Evolutionary conservation across 2,888 invertebrate species (phyloP).

Genomic region (Panorpa germanica): DNA sequence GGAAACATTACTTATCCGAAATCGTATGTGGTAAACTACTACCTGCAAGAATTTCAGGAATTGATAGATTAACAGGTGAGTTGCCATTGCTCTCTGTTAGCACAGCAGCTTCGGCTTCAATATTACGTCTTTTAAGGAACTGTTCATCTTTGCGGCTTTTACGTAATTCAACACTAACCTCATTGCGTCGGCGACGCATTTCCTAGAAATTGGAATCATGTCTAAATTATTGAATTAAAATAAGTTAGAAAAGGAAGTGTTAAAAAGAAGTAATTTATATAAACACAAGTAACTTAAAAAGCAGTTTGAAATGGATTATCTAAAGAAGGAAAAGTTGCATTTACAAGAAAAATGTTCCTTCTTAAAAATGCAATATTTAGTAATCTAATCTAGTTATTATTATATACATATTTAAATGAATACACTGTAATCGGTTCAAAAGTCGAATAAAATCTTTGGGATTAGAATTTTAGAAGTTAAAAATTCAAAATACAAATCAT

Average conservation of each 20-base stretch:
- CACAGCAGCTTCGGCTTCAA: constrained; percentile 32
- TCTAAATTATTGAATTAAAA: constrained; percentile 6
- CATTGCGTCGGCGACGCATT: constrained; percentile 72
- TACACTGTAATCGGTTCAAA: constrained; percentile 2
- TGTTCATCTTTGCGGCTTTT: constrained; percentile 91
- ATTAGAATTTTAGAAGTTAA: constrained; percentile 3
- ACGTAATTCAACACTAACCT: constrained; percentile 76
- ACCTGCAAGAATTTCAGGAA: constrained; percentile 54
- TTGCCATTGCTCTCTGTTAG: constrained; percentile 27
- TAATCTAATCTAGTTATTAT: background rate
- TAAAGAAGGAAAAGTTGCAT: constrained; percentile 6
- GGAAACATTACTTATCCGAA: constrained; percentile 5
- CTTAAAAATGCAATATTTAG: constrained; percentile 6
- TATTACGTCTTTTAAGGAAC: constrained; percentile 73
- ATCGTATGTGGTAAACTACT: constrained; percentile 13
- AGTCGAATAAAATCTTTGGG: background rate
- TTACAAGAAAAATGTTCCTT: constrained; percentile 9
- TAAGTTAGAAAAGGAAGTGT: constrained; percentile 15
- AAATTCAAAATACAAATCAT: constrained; percentile 5
- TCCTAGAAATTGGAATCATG: constrained; percentile 33
- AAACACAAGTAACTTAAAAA: constrained; percentile 3
- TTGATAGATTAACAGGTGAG: constrained; percentile 29
- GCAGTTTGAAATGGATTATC: constrained; percentile 4
- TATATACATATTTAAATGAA: constrained; percentile 4
- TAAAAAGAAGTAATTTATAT: constrained; percentile 8